Conservation (phyloP, 53 echinoderm and acorn worm genomes). For the Antedon mediterranea region DNA sequence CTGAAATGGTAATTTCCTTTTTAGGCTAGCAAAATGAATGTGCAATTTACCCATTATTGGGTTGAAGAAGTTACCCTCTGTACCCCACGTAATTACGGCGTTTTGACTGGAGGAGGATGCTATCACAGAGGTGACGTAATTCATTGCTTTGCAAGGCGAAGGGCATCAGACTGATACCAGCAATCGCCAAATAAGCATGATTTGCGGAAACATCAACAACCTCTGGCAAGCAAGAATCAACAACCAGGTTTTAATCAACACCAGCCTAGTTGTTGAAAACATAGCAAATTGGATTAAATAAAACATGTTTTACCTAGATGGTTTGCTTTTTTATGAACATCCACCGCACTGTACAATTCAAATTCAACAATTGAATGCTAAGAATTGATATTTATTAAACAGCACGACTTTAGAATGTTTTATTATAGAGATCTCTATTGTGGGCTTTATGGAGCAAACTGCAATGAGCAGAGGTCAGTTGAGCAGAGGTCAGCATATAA, state of each 20-base stretch:
- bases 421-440: neutral
- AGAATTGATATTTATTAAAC: neutral
- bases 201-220: neutral
- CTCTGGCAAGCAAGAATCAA: neutral
- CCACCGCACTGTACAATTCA: neutral
- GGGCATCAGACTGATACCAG: neutral
- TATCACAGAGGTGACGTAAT: too few relatives aligned
- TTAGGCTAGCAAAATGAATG: neutral
- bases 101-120: neutral
- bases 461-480: neutral
- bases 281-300: neutral
- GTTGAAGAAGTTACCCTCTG: neutral
- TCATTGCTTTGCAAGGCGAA: too few relatives aligned
- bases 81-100: neutral
- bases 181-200: neutral
- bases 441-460: neutral
- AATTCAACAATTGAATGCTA: neutral
- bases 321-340: too few relatives aligned
- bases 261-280: neutral
- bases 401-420: neutral
- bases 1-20: constrained; percentile 7
- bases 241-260: neutral
- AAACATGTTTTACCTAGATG: neutral
- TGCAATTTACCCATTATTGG: neutral
- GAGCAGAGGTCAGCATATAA: too few relatives aligned